phyloP scores from a whole-genome alignment of 2,888 invertebrate genomes.

The Drosophila robusta region DNA sequence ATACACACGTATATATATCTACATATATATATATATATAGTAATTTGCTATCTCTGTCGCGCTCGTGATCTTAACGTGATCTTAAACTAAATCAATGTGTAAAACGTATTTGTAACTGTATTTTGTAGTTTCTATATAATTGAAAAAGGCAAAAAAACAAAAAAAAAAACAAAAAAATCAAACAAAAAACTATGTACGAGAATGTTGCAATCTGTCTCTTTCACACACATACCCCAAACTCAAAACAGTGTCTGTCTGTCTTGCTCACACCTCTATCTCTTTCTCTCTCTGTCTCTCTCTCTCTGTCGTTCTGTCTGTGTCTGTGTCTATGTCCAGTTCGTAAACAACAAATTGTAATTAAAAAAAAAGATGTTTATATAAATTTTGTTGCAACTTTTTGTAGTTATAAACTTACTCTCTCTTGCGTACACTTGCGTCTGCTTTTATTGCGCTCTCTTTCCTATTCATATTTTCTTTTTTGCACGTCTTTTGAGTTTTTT shows the following conservation, averaged over 20 bases:
- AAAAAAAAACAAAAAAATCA: conserved; percentile 1
- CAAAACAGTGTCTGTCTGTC: conserved; percentile 43
- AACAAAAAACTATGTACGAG: conserved; percentile 17
- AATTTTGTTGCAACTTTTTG: conserved; percentile 7
- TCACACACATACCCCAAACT: conserved; percentile 40
- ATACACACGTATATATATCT: conserved; percentile 25
- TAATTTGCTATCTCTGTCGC: conserved; percentile 77
- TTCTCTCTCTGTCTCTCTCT: conserved; percentile 7
- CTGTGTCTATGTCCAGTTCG: conserved; percentile 24
- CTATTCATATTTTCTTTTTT: not conserved
- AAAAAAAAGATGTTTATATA: conserved; percentile 9
- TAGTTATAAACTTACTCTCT: not conserved
- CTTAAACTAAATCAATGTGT: conserved; percentile 79
- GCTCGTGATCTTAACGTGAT: conserved; percentile 79
- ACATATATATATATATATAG: conserved; percentile 31
- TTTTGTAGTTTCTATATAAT: conserved; percentile 69
- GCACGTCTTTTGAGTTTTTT: conserved; percentile 12
- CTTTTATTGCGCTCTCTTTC: conserved; percentile 34
- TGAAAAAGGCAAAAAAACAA: conserved; percentile 28
- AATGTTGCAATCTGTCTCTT: conserved; percentile 48
- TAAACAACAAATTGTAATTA: conserved; percentile 17
- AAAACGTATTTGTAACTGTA: conserved; percentile 65
- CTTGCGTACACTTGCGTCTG: conserved; percentile 17
- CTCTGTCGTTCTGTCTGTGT: conserved; percentile 19
- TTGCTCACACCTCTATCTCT: conserved; percentile 20